These are phyloP conservation scores for Celastrina argiolus DNA, from an alignment of 2,888 invertebrate genomes.

Conservation along the genomic window DNA sequence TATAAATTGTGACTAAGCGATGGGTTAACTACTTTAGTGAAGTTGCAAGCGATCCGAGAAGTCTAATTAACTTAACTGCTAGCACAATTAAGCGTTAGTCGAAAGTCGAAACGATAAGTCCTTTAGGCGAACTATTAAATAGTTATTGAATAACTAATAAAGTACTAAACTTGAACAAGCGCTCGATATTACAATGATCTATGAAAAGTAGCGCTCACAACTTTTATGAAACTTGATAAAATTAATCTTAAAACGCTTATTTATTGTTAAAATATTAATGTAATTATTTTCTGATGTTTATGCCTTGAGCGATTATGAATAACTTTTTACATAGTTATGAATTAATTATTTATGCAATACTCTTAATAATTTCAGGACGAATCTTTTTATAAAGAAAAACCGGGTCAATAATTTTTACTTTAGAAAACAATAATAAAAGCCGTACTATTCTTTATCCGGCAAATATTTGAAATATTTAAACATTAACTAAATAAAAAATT, in stretches of 20 bases:
- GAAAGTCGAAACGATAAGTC: conserved; percentile 1
- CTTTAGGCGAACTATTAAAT: conserved; percentile 1
- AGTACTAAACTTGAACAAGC: neutral
- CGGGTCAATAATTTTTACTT: no score
- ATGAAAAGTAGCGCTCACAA: neutral
- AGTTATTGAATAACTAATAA: no score
- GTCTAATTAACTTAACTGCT: neutral
- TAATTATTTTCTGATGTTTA: neutral
- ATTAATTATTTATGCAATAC: neutral
- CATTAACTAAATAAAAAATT: no score
- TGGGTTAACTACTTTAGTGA: conserved; percentile 4
- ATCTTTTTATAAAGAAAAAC: no score
- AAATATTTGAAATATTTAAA: no score
- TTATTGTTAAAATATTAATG: neutral
- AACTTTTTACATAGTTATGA: no score
- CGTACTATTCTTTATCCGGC: no score
- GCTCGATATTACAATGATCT: neutral
- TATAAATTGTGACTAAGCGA: neutral
- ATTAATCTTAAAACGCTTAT: neutral
- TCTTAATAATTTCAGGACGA: no score
- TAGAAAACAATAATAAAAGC: no score
- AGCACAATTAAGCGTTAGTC: neutral
- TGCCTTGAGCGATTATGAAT: neutral
- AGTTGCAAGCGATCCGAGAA: neutral
- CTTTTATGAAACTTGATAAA: neutral